These are phyloP conservation scores for Luffia ferchaultella DNA, from an alignment of 2,888 invertebrate species.

Conservation along the genomic window DNA sequence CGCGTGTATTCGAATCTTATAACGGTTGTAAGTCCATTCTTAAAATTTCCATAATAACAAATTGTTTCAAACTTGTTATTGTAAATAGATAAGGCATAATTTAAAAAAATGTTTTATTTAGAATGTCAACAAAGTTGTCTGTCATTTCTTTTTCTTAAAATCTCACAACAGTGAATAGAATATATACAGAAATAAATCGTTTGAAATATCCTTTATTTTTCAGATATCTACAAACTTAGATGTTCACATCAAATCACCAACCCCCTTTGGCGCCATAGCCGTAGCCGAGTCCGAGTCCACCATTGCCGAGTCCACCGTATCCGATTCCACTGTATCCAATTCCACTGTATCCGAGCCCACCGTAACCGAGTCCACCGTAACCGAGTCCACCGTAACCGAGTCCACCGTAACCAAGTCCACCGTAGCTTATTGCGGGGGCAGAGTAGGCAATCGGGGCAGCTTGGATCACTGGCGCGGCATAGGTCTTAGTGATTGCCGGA, in stretches of 20 bases:
- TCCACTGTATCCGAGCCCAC: neutral
- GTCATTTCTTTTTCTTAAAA: too few species aligned
- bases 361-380: neutral
- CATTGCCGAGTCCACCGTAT: neutral
- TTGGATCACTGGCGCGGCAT: constrained; percentile 19
- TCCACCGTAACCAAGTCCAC: neutral
- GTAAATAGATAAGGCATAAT: too few species aligned
- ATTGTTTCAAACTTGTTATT: too few species aligned
- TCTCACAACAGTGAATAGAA: too few species aligned
- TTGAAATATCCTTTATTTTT: too few species aligned
- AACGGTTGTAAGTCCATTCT: too few species aligned
- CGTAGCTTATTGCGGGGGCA: constrained; percentile 7
- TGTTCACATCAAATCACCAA: neutral
- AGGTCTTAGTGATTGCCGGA: constrained; percentile 7
- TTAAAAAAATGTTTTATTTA: too few species aligned
- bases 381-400: neutral
- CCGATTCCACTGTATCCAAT: neutral
- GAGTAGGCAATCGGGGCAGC: constrained; percentile 17
- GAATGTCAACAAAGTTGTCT: too few species aligned
- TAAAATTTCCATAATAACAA: too few species aligned
- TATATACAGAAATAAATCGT: too few species aligned
- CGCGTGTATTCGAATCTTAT: too few species aligned
- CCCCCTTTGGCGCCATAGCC: neutral
- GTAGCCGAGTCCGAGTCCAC: neutral
- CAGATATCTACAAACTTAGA: neutral